Conservation (phyloP, 1,140 invertebrate genomes). For the Zaprionus taronus region DNA sequence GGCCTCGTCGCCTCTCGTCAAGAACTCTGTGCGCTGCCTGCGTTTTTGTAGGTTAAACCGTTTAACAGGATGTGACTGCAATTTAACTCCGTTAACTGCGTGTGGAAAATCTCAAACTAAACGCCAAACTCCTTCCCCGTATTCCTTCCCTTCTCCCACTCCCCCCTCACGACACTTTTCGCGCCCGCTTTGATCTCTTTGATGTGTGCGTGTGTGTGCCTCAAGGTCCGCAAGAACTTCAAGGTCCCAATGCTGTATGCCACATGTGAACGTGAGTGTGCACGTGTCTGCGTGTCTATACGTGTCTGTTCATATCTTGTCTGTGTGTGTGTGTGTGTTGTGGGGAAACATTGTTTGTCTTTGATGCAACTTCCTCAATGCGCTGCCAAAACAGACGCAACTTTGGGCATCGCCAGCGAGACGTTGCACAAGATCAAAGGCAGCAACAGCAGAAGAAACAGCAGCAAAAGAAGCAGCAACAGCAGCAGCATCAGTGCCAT, state of each 20-base stretch:
- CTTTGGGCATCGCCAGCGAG: conserved; percentile 47
- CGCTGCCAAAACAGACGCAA: conserved; percentile 68
- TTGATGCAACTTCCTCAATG: conserved; percentile 82
- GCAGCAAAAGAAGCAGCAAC: conserved; percentile 47
- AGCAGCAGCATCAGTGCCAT: conserved; percentile 51
- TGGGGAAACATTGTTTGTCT: conserved; percentile 70
- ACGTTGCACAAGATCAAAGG: conserved; percentile 70
- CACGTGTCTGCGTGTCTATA: conserved; percentile 20
- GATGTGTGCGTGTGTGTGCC: conserved; percentile 50
- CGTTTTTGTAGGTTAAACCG: conserved; percentile 74
- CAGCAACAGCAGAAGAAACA: conserved; percentile 63
- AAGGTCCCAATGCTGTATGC: conserved; percentile 59
- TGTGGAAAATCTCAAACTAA: conserved; percentile 57
- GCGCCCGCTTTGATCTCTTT: conserved; percentile 67
- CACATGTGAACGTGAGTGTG: conserved; percentile 26
- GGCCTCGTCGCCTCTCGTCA: neutral
- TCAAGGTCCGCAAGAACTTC: conserved; percentile 78
- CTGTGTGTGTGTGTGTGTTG: conserved; percentile 35
- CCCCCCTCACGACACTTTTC: conserved; percentile 11
- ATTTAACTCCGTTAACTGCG: conserved; percentile 66
- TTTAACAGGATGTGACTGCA: conserved; percentile 77
- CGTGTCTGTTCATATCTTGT: conserved; percentile 5
- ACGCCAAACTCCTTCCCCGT: neutral
- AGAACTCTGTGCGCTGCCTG: conserved; percentile 8
- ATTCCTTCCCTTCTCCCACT: neutral